Base-by-base conservation (phyloP, 2,888 invertebrate species). In the Brenthis ino region DNA sequence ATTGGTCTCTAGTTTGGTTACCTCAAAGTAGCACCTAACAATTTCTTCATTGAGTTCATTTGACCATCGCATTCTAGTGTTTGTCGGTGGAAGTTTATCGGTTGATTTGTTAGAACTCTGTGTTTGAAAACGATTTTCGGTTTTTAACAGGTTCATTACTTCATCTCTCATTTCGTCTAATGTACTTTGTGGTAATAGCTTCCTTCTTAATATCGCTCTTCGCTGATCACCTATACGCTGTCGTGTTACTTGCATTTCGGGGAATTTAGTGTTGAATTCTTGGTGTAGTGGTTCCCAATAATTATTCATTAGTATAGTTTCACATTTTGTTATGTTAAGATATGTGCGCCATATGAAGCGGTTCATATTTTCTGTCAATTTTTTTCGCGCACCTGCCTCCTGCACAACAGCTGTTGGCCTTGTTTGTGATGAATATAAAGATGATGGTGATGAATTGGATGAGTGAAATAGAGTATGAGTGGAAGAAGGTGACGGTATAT, bases 201-300 rank as follows among this genome's bases (percentile, higher is more conserved):
- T 70, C 20, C 69, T 76, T 14, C 64, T 65, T 16, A 72, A 14
- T 53, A 75, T 75, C 33, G 72, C 72, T 54, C 75, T 64, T 47
- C 71, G 69, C 67, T 76, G 74, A 48, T 74, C 74, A 13, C 74
- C 70, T 55, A 75, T n/a, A 28, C 75, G 64, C 63, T 77, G 75
- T 57, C 71, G 67, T 1, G 69, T 69, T 4, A 72, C 72, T 48
- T 69, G 53, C 61, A 75, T 70, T 8, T 71, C 65, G 3, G 76
- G 74, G 24, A 72, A 76, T 56, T 72, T 47, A 37, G 54, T 33
- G 55, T 13, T 57, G 47, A 75, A 75, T 28, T 60, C 24, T 55
- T 64, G 57, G 37, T 76, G 69, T 51, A 77, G 28, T 24, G 53
- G 3, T 56, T 66, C 63, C 14, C 71, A 48, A 28, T 74, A 73